Conservation (phyloP, 2,888 invertebrate genomes). For the Thera britannica region DNA sequence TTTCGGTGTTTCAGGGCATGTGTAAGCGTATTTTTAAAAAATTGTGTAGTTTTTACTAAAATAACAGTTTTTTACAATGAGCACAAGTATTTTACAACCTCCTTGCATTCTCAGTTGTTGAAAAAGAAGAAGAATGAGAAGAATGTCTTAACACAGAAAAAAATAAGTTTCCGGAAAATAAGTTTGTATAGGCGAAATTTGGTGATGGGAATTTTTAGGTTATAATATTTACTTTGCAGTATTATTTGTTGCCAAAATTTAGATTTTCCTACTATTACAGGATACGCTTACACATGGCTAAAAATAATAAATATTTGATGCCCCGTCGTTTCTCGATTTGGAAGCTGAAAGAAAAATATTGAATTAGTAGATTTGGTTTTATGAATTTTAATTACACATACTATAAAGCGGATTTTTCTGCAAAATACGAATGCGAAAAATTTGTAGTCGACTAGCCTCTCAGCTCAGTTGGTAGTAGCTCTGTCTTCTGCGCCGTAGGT, state of each 20-base stretch:
- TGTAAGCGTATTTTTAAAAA: conserved; percentile 46
- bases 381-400: conserved; percentile 7
- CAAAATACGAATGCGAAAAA: too few relatives aligned
- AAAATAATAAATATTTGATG: conserved; percentile 44
- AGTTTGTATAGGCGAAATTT: too few relatives aligned
- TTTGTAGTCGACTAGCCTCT: too few relatives aligned
- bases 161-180: background rate
- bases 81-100: background rate
- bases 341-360: conserved; percentile 64
- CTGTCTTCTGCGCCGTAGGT: too few relatives aligned
- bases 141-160: background rate
- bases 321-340: conserved; percentile 50
- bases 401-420: background rate
- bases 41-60: background rate
- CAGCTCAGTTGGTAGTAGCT: too few relatives aligned
- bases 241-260: background rate
- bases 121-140: background rate
- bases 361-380: conserved; percentile 55
- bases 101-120: background rate
- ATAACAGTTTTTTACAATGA: background rate
- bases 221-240: background rate
- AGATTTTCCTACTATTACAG: background rate
- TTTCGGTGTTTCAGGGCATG: conserved; percentile 31
- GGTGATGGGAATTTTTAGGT: too few relatives aligned
- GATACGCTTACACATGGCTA: conserved; percentile 50